Evolutionary conservation across 2,797 vertebrate species (phyloP), one percentile per base, ranked within the genome.

Genomic region (Taeniopygia guttata): DNA sequence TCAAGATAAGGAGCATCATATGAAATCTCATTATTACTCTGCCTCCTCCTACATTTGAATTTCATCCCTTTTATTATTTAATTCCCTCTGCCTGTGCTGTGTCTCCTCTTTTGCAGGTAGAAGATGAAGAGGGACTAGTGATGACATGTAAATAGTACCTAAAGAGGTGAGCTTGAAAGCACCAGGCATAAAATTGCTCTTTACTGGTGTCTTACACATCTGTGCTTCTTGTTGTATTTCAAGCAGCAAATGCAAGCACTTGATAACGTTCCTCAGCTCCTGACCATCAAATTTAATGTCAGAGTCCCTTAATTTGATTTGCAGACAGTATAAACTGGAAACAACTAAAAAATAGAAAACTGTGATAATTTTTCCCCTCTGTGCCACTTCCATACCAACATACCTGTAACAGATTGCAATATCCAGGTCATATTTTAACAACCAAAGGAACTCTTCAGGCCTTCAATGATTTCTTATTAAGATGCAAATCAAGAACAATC

Each of bases 401-500:
- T 66, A 88, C 77, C 77, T 93, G 49, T 52, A 78, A 88, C 79
- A 93, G 16, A 23, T 42, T 90, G 76, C 58, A 87, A 75, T 66
- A 91, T 42, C 78, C 51, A 66, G 54, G 38, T 62, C 18, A 5
- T 68, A 81, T 79, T 90, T 90, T 76, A 88, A 89, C 74, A 92
- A 84, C 62, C 73, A 90, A 84, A 93, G 45, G 26, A 85, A 93
- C 30, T 81, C 36, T 56, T 94, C 91, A 75, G 1, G 2, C 20
- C 5, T 7, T 26, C 68, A 89, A 85, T 58, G 46, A 68, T 74
- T 89, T 89, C 72, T 85, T 83, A 93, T 83, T 84, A 91, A 88
- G 79, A 88, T 86, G 73, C 26, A 93, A 93, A 91, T 90, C 70
- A 89, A 86, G 30, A 92, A 73, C 43, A 81, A 80, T 66, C 32